Evolutionary conservation across 2,888 invertebrate species (phyloP).

Genomic region (Acronicta leporina): DNA sequence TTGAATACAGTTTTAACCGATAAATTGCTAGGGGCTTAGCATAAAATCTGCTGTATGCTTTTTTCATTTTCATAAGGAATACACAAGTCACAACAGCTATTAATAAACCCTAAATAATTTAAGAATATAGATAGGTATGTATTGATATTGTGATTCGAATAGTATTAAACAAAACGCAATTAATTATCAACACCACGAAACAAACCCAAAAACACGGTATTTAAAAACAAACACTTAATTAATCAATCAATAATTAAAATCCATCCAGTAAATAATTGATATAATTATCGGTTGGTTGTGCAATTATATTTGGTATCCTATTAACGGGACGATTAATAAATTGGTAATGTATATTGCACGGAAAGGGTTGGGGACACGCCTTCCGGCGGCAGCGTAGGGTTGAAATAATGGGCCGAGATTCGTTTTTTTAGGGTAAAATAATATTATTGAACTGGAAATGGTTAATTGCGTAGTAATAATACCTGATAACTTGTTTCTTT

Average conservation of each 20-base stretch:
- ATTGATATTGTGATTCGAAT: too few species aligned
- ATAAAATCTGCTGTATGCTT: too few species aligned
- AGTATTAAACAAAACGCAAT: background rate
- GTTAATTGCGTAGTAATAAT: background rate
- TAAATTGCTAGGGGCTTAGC: too few species aligned
- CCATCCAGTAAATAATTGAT: slow-evolving; percentile 12
- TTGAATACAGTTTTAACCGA: too few species aligned
- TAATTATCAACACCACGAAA: background rate
- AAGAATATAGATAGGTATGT: too few species aligned
- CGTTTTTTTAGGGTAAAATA: background rate
- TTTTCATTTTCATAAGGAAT: too few species aligned
- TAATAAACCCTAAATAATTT: too few species aligned
- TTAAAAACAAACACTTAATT: background rate
- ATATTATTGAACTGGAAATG: background rate
- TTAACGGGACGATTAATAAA: slow-evolving; percentile 52
- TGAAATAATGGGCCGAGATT: background rate
- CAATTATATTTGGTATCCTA: slow-evolving; percentile 39
- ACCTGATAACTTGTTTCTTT: background rate
- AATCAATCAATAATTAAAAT: slow-evolving; percentile 14
- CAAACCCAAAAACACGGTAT: background rate
- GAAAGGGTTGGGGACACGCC: slow-evolving; percentile 14
- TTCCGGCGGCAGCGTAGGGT: background rate
- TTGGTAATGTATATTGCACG: slow-evolving; percentile 43
- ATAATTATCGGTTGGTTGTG: slow-evolving; percentile 14
- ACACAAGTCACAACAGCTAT: too few species aligned